Percentiles rank a stretch among this genome's conserved stretches.
Evolutionary conservation across 2,113 vertebrate species (phyloP).

Genomic region (Pterophyllum scalare): DNA sequence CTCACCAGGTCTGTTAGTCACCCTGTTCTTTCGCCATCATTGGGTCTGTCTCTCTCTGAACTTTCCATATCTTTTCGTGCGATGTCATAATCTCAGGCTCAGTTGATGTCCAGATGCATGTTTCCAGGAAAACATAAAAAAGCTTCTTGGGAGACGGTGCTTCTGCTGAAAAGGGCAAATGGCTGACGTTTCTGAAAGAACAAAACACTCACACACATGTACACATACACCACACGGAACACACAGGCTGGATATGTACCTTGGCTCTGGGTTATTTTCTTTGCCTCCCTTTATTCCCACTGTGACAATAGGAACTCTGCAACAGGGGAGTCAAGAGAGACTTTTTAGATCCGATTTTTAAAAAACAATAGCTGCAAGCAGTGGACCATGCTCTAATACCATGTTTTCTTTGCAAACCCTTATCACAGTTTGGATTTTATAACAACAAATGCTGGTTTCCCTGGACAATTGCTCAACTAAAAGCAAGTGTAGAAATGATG

Average conservation of each 20-base stretch:
- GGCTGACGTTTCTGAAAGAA: background rate
- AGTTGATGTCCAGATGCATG: constrained; percentile 15
- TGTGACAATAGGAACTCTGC: constrained; percentile 10
- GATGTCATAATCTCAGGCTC: constrained; percentile 7
- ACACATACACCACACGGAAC: background rate
- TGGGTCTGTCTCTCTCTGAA: constrained; percentile 31
- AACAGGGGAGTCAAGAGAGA: constrained; percentile 12
- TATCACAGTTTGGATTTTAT: constrained; percentile 18
- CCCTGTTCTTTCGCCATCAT: background rate
- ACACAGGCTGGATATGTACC: constrained; percentile 25
- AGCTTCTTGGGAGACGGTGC: background rate
- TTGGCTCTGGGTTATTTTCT: constrained; percentile 41
- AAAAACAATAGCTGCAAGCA: constrained; percentile 8
- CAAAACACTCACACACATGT: background rate
- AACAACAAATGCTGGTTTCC: constrained; percentile 23
- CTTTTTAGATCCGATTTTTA: constrained; percentile 36
- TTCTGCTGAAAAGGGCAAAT: constrained; percentile 40
- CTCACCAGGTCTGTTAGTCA: constrained; percentile 52
- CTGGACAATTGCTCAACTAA: background rate
- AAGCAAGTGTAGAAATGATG: background rate
- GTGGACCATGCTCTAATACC: background rate
- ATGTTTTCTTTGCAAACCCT: constrained; percentile 25
- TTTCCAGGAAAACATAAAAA: constrained; percentile 28
- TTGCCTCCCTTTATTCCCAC: constrained; percentile 30
- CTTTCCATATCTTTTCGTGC: constrained; percentile 7